Percentiles rank a stretch among this genome's conserved stretches.
Conservation (phyloP, 2,797 vertebrate species). For the Leptatherina wallacei region DNA sequence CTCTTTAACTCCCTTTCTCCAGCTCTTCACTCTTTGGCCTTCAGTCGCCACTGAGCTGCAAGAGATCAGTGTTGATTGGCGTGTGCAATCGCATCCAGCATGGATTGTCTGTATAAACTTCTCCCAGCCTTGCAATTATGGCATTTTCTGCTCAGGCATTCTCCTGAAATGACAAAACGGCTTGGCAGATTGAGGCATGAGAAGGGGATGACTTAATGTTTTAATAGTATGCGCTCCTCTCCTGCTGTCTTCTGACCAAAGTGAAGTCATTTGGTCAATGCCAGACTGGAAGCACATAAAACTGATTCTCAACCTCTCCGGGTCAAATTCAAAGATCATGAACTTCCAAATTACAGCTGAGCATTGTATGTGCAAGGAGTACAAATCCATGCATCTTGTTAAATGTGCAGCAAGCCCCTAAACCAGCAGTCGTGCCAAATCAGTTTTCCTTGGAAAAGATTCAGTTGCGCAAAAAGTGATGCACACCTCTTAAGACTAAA, state of each 20-base stretch:
- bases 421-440: conserved; percentile 25
- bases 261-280: conserved; percentile 26
- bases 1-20: background rate
- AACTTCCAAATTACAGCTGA: background rate
- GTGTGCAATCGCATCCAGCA: conserved; percentile 38
- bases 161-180: conserved; percentile 62
- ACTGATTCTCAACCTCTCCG: background rate
- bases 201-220: conserved; percentile 41
- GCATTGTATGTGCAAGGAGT: background rate
- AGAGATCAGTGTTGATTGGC: conserved; percentile 53
- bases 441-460: conserved; percentile 33
- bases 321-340: background rate
- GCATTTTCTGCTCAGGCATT: conserved; percentile 71
- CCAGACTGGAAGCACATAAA: background rate
- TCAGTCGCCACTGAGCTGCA: background rate
- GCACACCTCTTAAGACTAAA: conserved; percentile 16
- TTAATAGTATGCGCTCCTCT: conserved; percentile 18
- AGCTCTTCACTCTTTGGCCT: conserved; percentile 29
- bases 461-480: conserved; percentile 28
- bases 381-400: conserved; percentile 19
- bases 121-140: conserved; percentile 67
- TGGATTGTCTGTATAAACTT: conserved; percentile 53
- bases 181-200: conserved; percentile 50
- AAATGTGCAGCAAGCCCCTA: conserved; percentile 23
- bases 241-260: conserved; percentile 32